Evolutionary conservation across 2,113 vertebrate genomes (phyloP), one percentile per base, ranked within the genome.

Genomic region (Pyxicephalus adspersus): DNA sequence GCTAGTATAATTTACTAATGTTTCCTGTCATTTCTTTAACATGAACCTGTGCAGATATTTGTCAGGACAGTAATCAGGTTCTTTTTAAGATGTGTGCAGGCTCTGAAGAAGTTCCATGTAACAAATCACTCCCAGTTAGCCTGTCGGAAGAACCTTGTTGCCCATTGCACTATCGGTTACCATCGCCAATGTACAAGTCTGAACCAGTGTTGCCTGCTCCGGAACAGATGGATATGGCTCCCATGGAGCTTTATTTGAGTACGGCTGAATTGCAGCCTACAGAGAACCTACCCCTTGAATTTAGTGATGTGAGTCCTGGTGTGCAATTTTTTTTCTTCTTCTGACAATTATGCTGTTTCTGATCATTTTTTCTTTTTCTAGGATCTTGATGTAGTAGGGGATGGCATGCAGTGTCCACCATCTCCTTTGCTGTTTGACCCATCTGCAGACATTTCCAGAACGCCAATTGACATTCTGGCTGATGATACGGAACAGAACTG

Each of bases 331-430:
- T 13, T 15, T 25, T 45, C 38, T 25, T 11, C 7, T 64, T 25
- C 23, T 8, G 8, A 20, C 3, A 38, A 23, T 23, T 38, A 5
- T 20, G 11, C 19, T 20, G 2, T 5, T 16, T 2, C 3, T 16
- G 5, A n/a, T 20, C 8, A 11, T 11, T 58, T 23, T 55, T 71
- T 22, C 28, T 50, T 23, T 18, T 57, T 18, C 45, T 83, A 99
- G 97, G 97, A 99, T 87, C 89, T 99, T 90, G 97, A 99, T 45
- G 96, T 99, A 86, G 97, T 97, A 83, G 97, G 97, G 0, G 97
- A 99, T 0, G 93, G 95, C 0, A 90, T 96, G 94, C 96, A 97
- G 86, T 96, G 95, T 15, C 97, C 97, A 8, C 97, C 96, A 0
- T 98, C 97, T 31, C 97, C 97, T 1, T 90, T 99, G 71, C 95